Conservation (phyloP, 2,113 vertebrate genomes). For the Lophura nycthemera region DNA sequence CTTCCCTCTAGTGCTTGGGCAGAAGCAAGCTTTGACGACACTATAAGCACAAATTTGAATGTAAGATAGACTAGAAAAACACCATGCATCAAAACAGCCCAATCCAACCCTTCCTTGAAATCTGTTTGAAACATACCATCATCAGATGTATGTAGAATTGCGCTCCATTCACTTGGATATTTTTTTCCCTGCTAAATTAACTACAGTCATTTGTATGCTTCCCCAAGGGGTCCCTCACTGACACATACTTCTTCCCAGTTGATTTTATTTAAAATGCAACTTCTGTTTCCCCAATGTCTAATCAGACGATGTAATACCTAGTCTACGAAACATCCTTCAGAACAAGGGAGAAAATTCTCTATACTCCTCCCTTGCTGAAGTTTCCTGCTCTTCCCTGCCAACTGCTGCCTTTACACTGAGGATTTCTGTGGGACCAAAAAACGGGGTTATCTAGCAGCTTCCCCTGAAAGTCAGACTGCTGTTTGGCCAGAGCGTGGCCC, state of each 20-base stretch:
- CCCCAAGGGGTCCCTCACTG: not conserved
- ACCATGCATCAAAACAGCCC: not conserved
- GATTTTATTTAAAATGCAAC: slow-evolving; percentile 25
- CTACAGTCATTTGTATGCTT: slow-evolving; percentile 5
- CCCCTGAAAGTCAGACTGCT: not conserved
- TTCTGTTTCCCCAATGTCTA: not conserved
- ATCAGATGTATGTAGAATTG: slow-evolving; percentile 7
- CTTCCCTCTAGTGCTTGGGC: not conserved
- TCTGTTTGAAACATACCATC: not conserved
- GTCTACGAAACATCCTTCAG: not conserved
- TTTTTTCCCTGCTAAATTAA: not conserved
- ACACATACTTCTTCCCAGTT: not conserved
- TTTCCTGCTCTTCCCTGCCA: not conserved
- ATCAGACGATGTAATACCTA: not conserved
- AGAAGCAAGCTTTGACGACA: slow-evolving; percentile 1
- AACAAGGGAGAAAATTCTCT: not conserved
- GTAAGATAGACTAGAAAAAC: not conserved
- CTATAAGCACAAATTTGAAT: not conserved
- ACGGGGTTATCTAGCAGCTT: not conserved
- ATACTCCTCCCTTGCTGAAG: not conserved
- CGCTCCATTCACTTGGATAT: not conserved
- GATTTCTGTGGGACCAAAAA: not conserved
- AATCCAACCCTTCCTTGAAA: not conserved
- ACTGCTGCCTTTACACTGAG: not conserved
- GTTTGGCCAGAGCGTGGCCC: not conserved